Percentiles rank a stretch among this genome's conserved stretches.
Evolutionary conservation across 2,797 vertebrate species (phyloP).

Genomic region (Sebastiscus tertius): DNA sequence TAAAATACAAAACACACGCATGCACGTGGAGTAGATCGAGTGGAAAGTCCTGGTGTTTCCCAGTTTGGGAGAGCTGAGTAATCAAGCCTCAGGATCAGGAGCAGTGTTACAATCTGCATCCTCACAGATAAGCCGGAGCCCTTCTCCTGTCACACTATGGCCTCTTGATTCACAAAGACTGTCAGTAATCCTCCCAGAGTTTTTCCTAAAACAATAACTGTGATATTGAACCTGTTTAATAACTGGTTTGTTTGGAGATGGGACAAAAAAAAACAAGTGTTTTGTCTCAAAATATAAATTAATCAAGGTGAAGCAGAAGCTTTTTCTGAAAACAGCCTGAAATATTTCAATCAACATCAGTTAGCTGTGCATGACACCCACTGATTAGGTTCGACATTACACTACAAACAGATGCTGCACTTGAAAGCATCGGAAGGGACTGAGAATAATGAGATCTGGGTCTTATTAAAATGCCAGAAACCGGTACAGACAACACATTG

Average conservation of each 20-base stretch:
- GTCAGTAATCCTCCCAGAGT: neutral
- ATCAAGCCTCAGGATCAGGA: constrained; percentile 55
- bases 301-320: neutral
- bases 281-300: constrained; percentile 23
- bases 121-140: constrained; percentile 66
- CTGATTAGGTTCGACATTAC: constrained; percentile 47
- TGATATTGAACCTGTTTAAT: neutral
- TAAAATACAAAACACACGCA: constrained; percentile 56
- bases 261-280: neutral
- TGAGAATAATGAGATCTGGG: constrained; percentile 47
- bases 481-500: constrained; percentile 26
- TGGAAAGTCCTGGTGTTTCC: constrained; percentile 62
- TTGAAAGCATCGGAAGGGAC: constrained; percentile 41
- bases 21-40: constrained; percentile 32
- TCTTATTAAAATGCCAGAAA: constrained; percentile 46
- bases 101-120: constrained; percentile 62
- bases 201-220: neutral
- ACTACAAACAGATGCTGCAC: constrained; percentile 44
- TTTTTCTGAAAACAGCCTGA: constrained; percentile 23
- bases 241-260: neutral
- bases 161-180: constrained; percentile 2
- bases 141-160: constrained; percentile 20
- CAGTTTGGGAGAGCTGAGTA: constrained; percentile 48
- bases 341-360: constrained; percentile 15
- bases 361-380: constrained; percentile 2